These are phyloP conservation scores for Armadillidium nasatum DNA, from an alignment of 1,140 invertebrate species.

Conservation along the genomic window DNA sequence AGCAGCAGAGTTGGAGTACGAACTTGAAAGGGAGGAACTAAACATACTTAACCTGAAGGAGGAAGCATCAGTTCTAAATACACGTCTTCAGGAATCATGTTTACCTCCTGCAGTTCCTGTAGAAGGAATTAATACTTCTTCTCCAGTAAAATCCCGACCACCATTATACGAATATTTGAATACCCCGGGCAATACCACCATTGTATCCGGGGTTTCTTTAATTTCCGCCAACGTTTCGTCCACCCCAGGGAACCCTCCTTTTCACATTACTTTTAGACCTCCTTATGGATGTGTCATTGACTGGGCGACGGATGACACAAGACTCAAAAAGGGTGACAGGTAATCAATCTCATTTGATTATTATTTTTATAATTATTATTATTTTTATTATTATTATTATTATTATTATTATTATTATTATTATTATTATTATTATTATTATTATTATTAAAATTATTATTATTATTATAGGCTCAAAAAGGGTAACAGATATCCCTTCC, in stretches of 20 bases:
- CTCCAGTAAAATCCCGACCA: background rate
- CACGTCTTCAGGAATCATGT: conserved; percentile 63
- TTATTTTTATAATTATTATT: background rate
- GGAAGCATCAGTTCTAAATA: conserved; percentile 71
- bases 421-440: no score
- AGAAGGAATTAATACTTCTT: background rate
- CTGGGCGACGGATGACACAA: conserved; percentile 69
- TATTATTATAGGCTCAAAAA: no score
- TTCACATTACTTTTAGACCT: conserved; percentile 28
- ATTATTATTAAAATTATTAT: no score
- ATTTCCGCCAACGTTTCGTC: conserved; percentile 21
- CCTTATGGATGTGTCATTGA: conserved; percentile 53
- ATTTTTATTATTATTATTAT: no score
- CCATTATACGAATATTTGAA: conserved; percentile 26
- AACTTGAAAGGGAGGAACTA: conserved; percentile 77
- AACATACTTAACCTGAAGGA: conserved; percentile 75
- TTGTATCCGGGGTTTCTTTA: conserved; percentile 24
- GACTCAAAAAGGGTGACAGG: conserved; percentile 69
- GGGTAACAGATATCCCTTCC: no score
- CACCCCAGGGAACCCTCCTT: conserved; percentile 38
- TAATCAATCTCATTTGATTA: conserved; percentile 47
- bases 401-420: no score
- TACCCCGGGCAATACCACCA: conserved; percentile 24
- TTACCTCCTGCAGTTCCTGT: conserved; percentile 13
- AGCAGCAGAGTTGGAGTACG: conserved; percentile 82